A percentile compares a stretch with the other conserved stretches of the same genome.
Conservation (phyloP, 2,797 vertebrate species). For the Squalus acanthias region DNA sequence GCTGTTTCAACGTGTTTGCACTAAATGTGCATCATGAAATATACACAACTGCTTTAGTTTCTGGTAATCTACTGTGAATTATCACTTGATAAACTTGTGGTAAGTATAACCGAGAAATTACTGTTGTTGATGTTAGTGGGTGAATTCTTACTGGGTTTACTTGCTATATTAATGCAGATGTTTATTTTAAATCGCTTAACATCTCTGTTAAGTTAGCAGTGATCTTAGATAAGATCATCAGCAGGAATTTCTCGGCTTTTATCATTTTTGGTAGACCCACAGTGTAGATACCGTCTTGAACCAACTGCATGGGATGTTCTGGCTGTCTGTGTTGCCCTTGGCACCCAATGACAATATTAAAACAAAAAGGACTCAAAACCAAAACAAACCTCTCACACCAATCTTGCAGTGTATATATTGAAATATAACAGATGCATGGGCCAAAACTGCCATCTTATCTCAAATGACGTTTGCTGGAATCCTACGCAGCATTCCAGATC, state of each 20-base stretch:
- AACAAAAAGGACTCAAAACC: neutral
- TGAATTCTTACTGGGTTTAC: neutral
- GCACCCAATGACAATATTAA: neutral
- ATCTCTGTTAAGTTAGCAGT: neutral
- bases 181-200: neutral
- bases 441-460: neutral
- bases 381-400: neutral
- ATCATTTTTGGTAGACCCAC: neutral
- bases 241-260: too few species aligned
- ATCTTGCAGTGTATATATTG: neutral
- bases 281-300: neutral
- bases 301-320: neutral
- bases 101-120: conserved; percentile 21
- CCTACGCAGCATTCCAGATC: neutral
- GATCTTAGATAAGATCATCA: neutral
- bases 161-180: neutral
- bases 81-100: neutral
- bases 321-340: neutral
- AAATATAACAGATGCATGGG: neutral
- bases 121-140: neutral
- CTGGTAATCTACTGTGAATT: conserved; percentile 2
- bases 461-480: neutral
- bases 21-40: neutral
- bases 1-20: neutral
- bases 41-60: neutral